Base-by-base conservation (phyloP, 2,113 vertebrate genomes). In the Dasyprocta punctata region DNA sequence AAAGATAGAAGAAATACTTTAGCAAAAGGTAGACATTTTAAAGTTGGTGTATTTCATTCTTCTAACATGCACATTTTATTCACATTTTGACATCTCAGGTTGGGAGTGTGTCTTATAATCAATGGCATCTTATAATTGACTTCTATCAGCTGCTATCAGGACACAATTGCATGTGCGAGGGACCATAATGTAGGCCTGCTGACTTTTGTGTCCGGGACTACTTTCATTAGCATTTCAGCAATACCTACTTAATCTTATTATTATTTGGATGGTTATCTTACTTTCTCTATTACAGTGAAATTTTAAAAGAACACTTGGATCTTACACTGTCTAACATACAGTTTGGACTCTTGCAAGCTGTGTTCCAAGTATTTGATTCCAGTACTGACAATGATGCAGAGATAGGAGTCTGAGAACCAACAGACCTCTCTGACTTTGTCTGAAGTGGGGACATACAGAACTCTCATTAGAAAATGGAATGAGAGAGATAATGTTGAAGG, bases 221-320 rank as follows among this genome's bases (percentile, higher is more conserved):
- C 86, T 96, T 80, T 69, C 41, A 77, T 86, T n/a, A 80, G n/a
- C 49, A 92, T 90, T 81, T 84, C 63, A 92, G 73, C 60, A 95
- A 17, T 30, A 65, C 5, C 86, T 58, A 86, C 80, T 77, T 71
- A 67, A 91, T 94, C 26, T 85, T 41, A 82, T 69, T 93, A 67
- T 80, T 85, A 83, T 60, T 71, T 71, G 56, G 38, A 9, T 77
- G 14, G 20, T 73, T 49, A 90, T 30, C 63, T 94, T 86, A 86
- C 47, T 12, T 82, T 92, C 24, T 49, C 16, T 78, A 33, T 49
- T 78, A 28, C 12, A 44, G 44, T 78, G 75, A 77, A 47, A 77
- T 47, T 78, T 78, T 65, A 63, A 54, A 88, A 78, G 9, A 86
- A 63, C 28, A 82, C 56, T 28, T 47, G 47, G 71, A 93, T 71